These are phyloP conservation scores for Trachelus tabidus DNA, from an alignment of 2,888 invertebrate genomes.

Conservation along the genomic window DNA sequence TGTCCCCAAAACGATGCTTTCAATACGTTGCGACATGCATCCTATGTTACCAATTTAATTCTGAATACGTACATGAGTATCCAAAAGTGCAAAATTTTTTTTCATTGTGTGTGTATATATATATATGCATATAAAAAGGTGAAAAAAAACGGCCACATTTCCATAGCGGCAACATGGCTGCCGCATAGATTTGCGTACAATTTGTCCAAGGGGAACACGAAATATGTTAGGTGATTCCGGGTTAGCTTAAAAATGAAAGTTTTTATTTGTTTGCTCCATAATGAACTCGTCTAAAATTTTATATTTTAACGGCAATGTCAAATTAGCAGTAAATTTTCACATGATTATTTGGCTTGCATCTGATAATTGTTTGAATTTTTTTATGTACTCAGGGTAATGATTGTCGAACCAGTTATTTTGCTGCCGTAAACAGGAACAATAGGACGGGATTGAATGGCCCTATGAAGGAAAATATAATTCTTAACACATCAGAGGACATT, in stretches of 20 bases:
- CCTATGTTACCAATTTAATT: background rate
- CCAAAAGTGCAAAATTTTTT: background rate
- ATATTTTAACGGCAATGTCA: background rate
- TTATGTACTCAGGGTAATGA: background rate
- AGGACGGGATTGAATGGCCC: background rate
- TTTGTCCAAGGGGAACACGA: background rate
- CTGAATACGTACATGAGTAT: background rate
- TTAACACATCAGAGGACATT: background rate
- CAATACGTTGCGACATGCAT: background rate
- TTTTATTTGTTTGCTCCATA: background rate
- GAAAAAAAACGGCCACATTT: background rate
- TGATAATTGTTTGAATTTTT: background rate
- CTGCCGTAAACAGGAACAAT: background rate
- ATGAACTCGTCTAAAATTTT: background rate
- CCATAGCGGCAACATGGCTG: background rate
- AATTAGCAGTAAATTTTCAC: background rate
- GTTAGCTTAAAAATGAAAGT: background rate
- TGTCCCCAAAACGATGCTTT: background rate
- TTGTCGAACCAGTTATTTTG: background rate
- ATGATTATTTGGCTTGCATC: background rate
- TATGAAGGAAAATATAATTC: background rate
- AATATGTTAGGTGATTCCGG: background rate
- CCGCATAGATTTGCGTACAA: background rate
- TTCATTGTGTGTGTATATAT: background rate
- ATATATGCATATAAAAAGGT: background rate